Conservation (phyloP, 2,113 vertebrate species). For the Embiotoca jacksoni region DNA sequence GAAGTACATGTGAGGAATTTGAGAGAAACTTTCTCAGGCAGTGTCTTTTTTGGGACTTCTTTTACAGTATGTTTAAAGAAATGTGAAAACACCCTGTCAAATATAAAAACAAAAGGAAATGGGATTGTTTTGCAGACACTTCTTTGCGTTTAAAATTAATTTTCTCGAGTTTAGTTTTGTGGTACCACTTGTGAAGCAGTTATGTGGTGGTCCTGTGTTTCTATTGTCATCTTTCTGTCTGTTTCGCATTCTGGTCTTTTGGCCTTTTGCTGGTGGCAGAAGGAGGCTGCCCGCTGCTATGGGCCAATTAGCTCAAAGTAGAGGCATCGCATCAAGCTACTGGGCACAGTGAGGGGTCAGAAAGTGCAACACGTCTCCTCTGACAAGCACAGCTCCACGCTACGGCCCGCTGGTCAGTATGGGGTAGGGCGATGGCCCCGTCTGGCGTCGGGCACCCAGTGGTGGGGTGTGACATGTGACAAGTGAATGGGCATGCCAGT, state of each 20-base stretch:
- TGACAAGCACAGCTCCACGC: constrained; percentile 63
- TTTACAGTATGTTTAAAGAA: too few relatives aligned
- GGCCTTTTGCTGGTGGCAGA: constrained; percentile 44
- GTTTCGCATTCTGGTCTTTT: constrained; percentile 41
- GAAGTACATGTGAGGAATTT: neutral
- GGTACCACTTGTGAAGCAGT: neutral
- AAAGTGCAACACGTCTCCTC: constrained; percentile 53
- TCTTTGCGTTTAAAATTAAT: neutral
- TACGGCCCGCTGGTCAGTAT: constrained; percentile 49
- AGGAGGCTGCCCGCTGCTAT: constrained; percentile 61
- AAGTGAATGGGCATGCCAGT: constrained; percentile 59
- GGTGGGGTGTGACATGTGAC: constrained; percentile 77
- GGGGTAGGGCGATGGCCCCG: constrained; percentile 55
- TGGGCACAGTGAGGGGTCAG: constrained; percentile 80
- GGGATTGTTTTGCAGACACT: neutral
- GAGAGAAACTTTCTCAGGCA: neutral
- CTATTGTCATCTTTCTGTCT: constrained; percentile 21
- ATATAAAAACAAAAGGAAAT: constrained; percentile 5
- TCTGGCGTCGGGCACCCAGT: constrained; percentile 68
- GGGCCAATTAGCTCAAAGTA: constrained; percentile 78
- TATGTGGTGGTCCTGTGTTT: neutral
- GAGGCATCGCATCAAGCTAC: constrained; percentile 58
- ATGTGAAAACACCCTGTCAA: neutral
- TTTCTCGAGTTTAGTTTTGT: neutral
- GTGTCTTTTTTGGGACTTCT: too few relatives aligned